Evolutionary conservation across 2,113 vertebrate species (phyloP), one percentile per base, ranked within the genome.

Genomic region (Polypterus senegalus): DNA sequence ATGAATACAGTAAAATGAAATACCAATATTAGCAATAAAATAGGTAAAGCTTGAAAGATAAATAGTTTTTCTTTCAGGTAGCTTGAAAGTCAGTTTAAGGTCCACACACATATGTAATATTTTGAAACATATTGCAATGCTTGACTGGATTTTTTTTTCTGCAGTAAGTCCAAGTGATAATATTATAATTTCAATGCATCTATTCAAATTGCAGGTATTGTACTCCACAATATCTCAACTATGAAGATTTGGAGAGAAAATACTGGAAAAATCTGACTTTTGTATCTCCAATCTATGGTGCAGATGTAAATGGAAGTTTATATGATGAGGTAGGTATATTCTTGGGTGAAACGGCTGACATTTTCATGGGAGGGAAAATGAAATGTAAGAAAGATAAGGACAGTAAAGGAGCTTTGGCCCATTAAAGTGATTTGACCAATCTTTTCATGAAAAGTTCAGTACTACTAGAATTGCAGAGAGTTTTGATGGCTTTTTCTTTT

Each of bases 211-310:
- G 47, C 68, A 89, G 87, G 65, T 88, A 89, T 11, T 79, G 83
- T 66, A 86, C 87, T 57, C 87, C 86, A 65, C 83, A 80, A 69
- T 75, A 84, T 9, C 8, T 77, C 71, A 81, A 87, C 67, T 89
- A 81, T 71, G 84, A 88, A 81, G 87, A 89, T 68, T 69, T 89
- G 75, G 87, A 88, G 48, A 83, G 87, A 66, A 88, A 89, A 78
- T 89, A 88, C 65, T 89, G 87, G 87, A 88, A 80, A 74, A 88
- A 88, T 66, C 76, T 89, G 78, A 89, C 81, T 66, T 88, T 88
- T 66, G 83, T 87, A 67, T 77, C 87, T 71, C 87, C 87, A 5
- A 85, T 89, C 68, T 88, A 89, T 74, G 87, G 87, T 67, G 87
- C 87, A 70, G 87, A 89, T 78, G 80, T 87, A 72, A 89, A 78